Percentiles rank a stretch among this genome's conserved stretches.
Conservation (phyloP, 1,140 invertebrate genomes). For the Megalopta genalis region DNA sequence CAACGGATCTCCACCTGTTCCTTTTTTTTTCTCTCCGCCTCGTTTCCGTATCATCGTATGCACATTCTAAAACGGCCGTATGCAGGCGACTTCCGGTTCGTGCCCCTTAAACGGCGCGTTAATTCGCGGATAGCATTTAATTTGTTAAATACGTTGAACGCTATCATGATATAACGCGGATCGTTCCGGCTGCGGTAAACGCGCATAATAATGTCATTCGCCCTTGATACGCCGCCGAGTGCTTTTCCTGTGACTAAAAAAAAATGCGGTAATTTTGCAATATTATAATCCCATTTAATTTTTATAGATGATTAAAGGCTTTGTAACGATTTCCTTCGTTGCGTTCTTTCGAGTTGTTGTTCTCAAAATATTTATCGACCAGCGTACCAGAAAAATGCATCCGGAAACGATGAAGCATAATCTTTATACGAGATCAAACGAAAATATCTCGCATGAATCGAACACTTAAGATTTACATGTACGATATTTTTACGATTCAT, state of each 20-base stretch:
- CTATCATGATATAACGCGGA: background rate
- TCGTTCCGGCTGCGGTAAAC: background rate
- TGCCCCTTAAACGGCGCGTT: background rate
- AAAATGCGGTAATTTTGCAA: constrained; percentile 11
- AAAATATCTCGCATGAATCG: no score
- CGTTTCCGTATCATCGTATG: background rate
- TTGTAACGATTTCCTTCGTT: no score
- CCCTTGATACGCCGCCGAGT: constrained; percentile 18
- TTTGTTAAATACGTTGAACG: background rate
- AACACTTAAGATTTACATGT: no score
- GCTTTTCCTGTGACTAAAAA: constrained; percentile 23
- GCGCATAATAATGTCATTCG: constrained; percentile 37
- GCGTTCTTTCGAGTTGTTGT: no score
- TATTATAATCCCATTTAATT: background rate
- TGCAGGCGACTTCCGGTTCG: background rate
- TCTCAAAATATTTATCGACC: background rate
- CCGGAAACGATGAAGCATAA: background rate
- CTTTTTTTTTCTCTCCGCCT: background rate
- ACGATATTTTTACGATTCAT: background rate
- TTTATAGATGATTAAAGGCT: background rate
- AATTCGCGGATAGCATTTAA: background rate
- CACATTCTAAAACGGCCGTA: background rate
- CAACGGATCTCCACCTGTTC: constrained; percentile 20
- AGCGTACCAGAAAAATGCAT: background rate
- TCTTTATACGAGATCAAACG: no score